phyloP scores from a whole-genome alignment of 2,113 vertebrate species.

The Piprites chloris region DNA sequence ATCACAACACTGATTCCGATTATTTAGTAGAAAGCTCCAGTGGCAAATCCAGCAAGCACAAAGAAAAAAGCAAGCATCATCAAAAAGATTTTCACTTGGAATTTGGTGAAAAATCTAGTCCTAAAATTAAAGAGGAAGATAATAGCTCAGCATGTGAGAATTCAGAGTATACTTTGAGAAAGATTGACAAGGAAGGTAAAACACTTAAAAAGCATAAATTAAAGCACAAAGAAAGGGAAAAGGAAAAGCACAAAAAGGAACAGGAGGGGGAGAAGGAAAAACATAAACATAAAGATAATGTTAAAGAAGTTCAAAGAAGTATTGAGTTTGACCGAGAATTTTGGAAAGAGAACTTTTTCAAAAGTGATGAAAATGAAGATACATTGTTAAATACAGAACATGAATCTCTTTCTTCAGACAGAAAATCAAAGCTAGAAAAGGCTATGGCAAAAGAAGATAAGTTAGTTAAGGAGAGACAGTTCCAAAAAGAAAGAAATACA shows the following conservation, averaged over 20 bases:
- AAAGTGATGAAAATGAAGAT: slow-evolving; percentile 94
- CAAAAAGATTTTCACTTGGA: slow-evolving; percentile 87
- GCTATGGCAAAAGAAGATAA: slow-evolving; percentile 85
- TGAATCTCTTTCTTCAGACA: slow-evolving; percentile 78
- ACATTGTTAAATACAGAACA: slow-evolving; percentile 76
- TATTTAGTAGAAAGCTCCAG: slow-evolving; percentile 89
- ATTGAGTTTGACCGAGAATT: slow-evolving; percentile 98
- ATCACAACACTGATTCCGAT: slow-evolving; percentile 87
- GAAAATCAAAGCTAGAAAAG: slow-evolving; percentile 79
- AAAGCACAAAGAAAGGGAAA: slow-evolving; percentile 91
- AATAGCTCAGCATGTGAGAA: slow-evolving; percentile 81
- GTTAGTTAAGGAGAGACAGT: slow-evolving; percentile 82
- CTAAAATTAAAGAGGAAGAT: slow-evolving; percentile 85
- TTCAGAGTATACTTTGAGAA: slow-evolving; percentile 83
- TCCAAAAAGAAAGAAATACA: slow-evolving; percentile 81
- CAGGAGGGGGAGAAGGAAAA: slow-evolving; percentile 88
- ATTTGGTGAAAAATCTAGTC: slow-evolving; percentile 81
- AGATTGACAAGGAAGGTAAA: slow-evolving; percentile 91
- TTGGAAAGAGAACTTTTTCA: slow-evolving; percentile 99
- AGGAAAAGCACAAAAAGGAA: slow-evolving; percentile 91
- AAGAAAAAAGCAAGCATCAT: slow-evolving; percentile 95
- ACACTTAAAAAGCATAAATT: slow-evolving; percentile 94
- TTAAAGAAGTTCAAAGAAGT: slow-evolving; percentile 89
- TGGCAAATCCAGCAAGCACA: slow-evolving; percentile 92
- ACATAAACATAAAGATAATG: slow-evolving; percentile 84